These are phyloP conservation scores for Psammodynastes pulverulentus DNA, from an alignment of 2,113 vertebrate species.

Conservation along the genomic window DNA sequence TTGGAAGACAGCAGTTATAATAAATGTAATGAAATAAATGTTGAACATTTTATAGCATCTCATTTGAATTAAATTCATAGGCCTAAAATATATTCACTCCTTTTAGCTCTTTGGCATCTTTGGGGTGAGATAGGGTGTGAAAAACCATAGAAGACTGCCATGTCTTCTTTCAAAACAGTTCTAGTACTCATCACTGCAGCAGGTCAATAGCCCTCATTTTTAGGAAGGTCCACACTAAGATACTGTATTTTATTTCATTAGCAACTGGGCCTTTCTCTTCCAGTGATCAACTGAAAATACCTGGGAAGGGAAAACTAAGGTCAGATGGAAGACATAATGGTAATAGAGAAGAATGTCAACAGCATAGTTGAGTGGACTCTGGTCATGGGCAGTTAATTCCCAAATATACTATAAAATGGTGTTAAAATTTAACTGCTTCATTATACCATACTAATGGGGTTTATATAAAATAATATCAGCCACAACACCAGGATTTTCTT, in stretches of 20 bases:
- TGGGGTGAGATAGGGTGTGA: background rate
- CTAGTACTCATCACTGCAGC: background rate
- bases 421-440: background rate
- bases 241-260: background rate
- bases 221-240: background rate
- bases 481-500: background rate
- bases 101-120: background rate
- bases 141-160: background rate
- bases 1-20: background rate
- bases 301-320: background rate
- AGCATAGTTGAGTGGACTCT: background rate
- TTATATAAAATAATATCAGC: background rate
- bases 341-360: background rate
- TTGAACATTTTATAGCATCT: background rate
- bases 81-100: background rate
- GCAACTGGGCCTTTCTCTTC: background rate
- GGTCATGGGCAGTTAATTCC: background rate
- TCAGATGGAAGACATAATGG: background rate
- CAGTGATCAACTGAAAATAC: background rate
- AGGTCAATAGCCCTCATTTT: background rate
- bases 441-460: background rate
- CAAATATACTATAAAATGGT: background rate
- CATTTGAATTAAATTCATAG: background rate
- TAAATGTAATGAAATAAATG: background rate
- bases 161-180: background rate